Conservation (phyloP, 92 coral and sea anemone genomes). For the Phymanthus crucifer region DNA sequence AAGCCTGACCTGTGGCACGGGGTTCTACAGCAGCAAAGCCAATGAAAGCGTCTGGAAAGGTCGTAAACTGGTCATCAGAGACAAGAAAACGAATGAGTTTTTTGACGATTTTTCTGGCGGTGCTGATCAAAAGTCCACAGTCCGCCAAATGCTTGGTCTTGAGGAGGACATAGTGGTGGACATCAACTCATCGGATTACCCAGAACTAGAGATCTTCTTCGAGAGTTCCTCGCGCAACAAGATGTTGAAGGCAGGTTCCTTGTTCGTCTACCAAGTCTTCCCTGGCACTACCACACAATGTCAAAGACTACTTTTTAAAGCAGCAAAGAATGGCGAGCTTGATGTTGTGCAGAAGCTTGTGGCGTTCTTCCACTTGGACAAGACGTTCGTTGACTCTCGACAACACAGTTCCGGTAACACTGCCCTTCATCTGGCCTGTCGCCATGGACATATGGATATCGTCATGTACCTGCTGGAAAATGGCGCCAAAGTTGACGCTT, state of each 20-base stretch:
- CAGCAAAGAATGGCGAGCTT: slow-evolving; percentile 92
- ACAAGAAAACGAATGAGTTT: slow-evolving; percentile 77
- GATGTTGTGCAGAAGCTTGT: slow-evolving; percentile 95
- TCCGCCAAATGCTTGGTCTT: slow-evolving; percentile 88
- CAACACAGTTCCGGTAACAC: slow-evolving; percentile 96
- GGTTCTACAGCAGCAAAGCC: slow-evolving; percentile 85
- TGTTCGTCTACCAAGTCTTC: slow-evolving; percentile 92
- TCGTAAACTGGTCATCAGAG: slow-evolving; percentile 79
- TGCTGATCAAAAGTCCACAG: slow-evolving; percentile 66
- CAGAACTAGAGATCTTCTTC: slow-evolving; percentile 79
- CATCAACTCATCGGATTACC: slow-evolving; percentile 65
- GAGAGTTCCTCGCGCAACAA: slow-evolving; percentile 96
- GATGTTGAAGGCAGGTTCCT: slow-evolving; percentile 86
- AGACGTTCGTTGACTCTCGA: slow-evolving; percentile 74
- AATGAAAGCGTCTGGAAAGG: slow-evolving; percentile 85
- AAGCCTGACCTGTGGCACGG: slow-evolving; percentile 96
- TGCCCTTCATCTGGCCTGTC: slow-evolving; percentile 91
- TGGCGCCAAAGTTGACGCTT: slow-evolving; percentile 84
- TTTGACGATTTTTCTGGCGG: slow-evolving; percentile 82
- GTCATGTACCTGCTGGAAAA: slow-evolving; percentile 80
- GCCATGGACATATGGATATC: slow-evolving; percentile 94
- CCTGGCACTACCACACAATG: slow-evolving; percentile 96
- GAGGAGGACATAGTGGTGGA: slow-evolving; percentile 78
- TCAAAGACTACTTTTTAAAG: slow-evolving; percentile 90
- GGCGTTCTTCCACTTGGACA: slow-evolving; percentile 81